Base-by-base conservation (phyloP, 2,888 invertebrate genomes). In the Quadroppia sp. region DNA sequence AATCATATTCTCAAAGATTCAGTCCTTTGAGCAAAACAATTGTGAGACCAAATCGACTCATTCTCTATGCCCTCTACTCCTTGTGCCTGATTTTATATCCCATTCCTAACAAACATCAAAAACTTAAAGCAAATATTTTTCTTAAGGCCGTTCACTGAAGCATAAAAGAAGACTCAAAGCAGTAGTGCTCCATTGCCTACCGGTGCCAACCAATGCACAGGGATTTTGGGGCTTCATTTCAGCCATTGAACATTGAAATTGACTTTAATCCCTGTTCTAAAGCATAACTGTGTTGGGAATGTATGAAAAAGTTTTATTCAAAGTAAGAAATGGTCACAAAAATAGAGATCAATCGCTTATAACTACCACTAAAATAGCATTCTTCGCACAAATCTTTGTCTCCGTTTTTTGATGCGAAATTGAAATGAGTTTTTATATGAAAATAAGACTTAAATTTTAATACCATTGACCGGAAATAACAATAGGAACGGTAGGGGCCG, bases 41-140 rank as follows among this genome's bases (percentile, higher is more conserved):
- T 56, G 56, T 56, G 56, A 56, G 56, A 56, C 56, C 25, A 23
- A 56, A 9, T 17, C 45, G 9, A 17, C 45, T 13, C 45, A 45
- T 45, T 45, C n/a, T 45, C 45, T 53, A 23, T 53, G 4, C 53
- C n/a, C 7, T 53, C 7, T 23, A 53, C n/a, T 53, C n/a, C 53
- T 53, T 25, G 25, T 25, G 3, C 7, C 53, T 30, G 17, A 61
- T 61, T 61, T 61, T 30, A 61, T 61, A 61, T 61, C 61, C 61
- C 56, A 56, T 56, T n/a, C 48, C 36, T 9, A 36, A 36, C 36
- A 36, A 25, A 53, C 53, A 61, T 6, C 61, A 61, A 61, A 61
- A 61, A 25, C 28, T 61, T 25, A 61, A 61, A 61, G 61, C 61
- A 61, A 61, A 61, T 61, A 61, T 61, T 61, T 61, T 61, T 61